Base-by-base conservation (phyloP, 2,797 vertebrate genomes). In the Momotus momota region DNA sequence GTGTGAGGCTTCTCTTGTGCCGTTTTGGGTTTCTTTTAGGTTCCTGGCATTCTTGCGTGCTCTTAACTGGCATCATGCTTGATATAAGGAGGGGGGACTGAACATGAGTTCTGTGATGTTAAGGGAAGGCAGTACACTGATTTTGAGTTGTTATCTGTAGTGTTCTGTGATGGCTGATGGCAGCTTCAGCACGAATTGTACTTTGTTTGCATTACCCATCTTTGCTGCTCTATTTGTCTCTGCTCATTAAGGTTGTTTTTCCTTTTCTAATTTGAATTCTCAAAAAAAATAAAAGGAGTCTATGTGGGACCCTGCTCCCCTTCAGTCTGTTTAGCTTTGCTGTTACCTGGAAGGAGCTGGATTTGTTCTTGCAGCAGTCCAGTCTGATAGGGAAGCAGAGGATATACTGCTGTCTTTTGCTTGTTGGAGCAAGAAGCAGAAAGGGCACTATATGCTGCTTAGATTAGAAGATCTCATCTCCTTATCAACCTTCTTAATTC, bases 101-200 rank as follows among this genome's bases (percentile, higher is more conserved):
- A 80, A 14, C 2, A 0, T 41, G 38, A 83, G 25, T 77, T 91
- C 31, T 0, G 0, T 45, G 49, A 27, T 15, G 18, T 35, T 45
- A 64, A 60, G 43, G 49, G 31, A 87, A 74, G 57, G 31, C 41
- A 40, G 26, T 55, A 41, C 7, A 21, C 12, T 64, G 25, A 41
- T 61, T 83, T 48, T 69, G 21, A 72, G 65, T 35, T 66, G 8
- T 83, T 78, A 41, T 18, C 8, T 64, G 38, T 8, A 64, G 33
- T 55, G 11, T 61, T 94, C 27, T 45, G 49, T 55, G 51, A 13
- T 33, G 46, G 31, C 27, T 67, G 17, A n/a, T 54, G 38, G 38
- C 49, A 75, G 23, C 58, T 75, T 74, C 49, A 74, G 15, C 58
- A n/a, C 58, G 78, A 78, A 46, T 12, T 49, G 18, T 57, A 41